Conservation (phyloP, 2,797 vertebrate genomes). For the Petrocephalus schoutedeni region DNA sequence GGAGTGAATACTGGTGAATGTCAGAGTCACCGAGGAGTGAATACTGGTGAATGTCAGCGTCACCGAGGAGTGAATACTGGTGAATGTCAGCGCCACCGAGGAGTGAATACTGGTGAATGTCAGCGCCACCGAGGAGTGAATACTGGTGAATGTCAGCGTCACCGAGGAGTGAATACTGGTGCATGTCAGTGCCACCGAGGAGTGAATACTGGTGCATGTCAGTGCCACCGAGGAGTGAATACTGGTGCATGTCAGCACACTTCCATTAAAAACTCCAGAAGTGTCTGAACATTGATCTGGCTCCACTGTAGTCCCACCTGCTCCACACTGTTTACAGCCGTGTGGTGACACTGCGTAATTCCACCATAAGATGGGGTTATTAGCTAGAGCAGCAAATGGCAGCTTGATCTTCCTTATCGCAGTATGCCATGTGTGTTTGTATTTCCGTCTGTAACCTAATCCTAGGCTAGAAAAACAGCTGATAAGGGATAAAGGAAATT, state of each 20-base stretch:
- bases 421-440: constrained; percentile 28
- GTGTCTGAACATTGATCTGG: not conserved
- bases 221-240: constrained; percentile 25
- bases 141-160: no score
- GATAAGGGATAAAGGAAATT: not conserved
- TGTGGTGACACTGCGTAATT: constrained; percentile 53
- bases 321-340: constrained; percentile 37
- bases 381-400: constrained; percentile 46
- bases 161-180: no score
- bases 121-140: no score
- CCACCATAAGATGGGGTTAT: constrained; percentile 45
- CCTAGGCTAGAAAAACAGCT: not conserved
- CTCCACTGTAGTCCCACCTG: constrained; percentile 10
- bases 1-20: no score
- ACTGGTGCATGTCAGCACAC: constrained; percentile 2
- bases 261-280: not conserved
- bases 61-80: no score
- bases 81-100: no score
- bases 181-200: no score
- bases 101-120: no score
- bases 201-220: no score
- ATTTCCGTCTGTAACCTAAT: not conserved
- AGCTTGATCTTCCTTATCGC: constrained; percentile 60
- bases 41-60: no score
- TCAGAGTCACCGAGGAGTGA: no score